These are phyloP conservation scores for Enteromius treurensis DNA, from an alignment of 2,797 vertebrate species.

Conservation along the genomic window DNA sequence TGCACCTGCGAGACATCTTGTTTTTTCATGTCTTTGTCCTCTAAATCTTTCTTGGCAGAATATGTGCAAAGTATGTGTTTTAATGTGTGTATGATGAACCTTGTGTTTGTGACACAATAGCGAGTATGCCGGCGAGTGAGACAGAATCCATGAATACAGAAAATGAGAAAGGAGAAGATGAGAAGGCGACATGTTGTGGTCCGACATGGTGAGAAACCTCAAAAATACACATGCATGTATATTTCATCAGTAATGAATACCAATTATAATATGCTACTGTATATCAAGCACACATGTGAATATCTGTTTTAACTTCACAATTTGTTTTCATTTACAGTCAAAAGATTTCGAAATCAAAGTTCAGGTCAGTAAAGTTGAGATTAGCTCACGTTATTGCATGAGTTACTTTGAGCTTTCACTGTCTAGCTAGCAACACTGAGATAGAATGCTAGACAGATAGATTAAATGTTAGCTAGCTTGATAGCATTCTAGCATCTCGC, in stretches of 20 bases:
- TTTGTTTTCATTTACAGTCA: constrained; percentile 85
- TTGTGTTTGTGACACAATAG: constrained; percentile 74
- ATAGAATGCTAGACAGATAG: neutral
- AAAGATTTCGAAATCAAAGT: constrained; percentile 98
- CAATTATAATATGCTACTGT: neutral
- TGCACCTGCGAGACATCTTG: neutral
- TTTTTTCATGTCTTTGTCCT: neutral
- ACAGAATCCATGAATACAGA: constrained; percentile 96
- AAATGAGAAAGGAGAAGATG: constrained; percentile 89
- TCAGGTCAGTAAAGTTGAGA: constrained; percentile 87
- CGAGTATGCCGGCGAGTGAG: constrained; percentile 93
- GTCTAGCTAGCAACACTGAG: neutral
- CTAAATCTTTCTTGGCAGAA: neutral
- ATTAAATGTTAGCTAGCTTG: neutral
- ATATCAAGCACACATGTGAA: neutral
- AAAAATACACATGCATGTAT: neutral
- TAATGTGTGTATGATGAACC: constrained; percentile 37
- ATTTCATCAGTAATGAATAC: neutral
- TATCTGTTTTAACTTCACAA: constrained; percentile 25
- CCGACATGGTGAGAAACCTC: constrained; percentile 86
- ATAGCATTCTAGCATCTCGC: neutral
- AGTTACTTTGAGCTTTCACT: constrained; percentile 13
- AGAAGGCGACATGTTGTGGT: constrained; percentile 87
- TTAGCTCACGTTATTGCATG: constrained; percentile 2
- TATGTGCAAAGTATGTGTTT: constrained; percentile 14